Evolutionary conservation across 1,140 invertebrate genomes (phyloP), one percentile per base, ranked within the genome.

Genomic region (Pissodes strobi): DNA sequence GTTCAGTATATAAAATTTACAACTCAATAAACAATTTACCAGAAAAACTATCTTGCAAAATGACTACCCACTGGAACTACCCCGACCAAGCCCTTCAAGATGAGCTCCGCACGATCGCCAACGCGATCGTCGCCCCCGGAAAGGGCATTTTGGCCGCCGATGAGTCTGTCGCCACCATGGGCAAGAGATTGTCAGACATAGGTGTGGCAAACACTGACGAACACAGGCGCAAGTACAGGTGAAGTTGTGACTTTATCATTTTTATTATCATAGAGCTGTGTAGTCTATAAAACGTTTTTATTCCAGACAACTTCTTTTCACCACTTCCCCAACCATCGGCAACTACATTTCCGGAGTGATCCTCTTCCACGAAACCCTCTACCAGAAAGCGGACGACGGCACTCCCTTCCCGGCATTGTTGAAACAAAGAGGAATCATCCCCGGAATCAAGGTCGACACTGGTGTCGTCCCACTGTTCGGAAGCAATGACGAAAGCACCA

Each of bases 291-390:
- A n/a, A n/a, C n/a, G n/a, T n/a, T n/a, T n/a, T n/a, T n/a, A n/a
- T 64, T 90, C 89, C 81, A 86, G 89, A 64, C 90, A 98, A 81
- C 84, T 99, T 37, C 86, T 99, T 61, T 99, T 99, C 85, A 94
- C 90, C 70, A 82, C 90, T 56, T 88, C 92, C 72, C 84, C 90
- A 38, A 85, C 86, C 72, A 78, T 85, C 70, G 78, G 86, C 22
- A 84, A 92, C 46, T 86, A 91, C 78, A 90, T 97, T 71, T 94
- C 92, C 19, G 94, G 93, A 37, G 93, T 96, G 4, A 95, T 96
- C 73, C 83, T 99, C 48, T 99, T 95, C 87, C 93, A 99, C 80
- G 97, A 99, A 81, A 99, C 97, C 2, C 84, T 99, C 17, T 97
- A 96, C 84, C 96, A 99, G 82, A 97, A 94, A 78, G 83, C 90